Base-by-base conservation (phyloP, 2,888 invertebrate species). In the Acleris cristana region DNA sequence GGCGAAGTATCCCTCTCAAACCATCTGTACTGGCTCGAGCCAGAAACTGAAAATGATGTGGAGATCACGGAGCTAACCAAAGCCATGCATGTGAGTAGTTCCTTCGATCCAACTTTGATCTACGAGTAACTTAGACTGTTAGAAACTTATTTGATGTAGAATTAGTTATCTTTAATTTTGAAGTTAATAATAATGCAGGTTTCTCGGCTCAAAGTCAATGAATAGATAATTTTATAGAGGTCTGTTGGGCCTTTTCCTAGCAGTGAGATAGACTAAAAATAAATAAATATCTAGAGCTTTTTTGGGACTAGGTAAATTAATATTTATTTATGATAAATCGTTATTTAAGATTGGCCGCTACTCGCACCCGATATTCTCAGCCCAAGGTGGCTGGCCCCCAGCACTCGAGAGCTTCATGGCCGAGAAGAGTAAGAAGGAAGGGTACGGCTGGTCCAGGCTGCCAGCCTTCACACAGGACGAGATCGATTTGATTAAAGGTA, bases 31-130 rank as follows among this genome's bases (percentile, higher is more conserved):
- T 94, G 93, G 92, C 88, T 86, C 12, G 90, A 94, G 66, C 90
- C 94, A 0, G 82, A 81, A 34, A 83, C 85, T 0, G 79, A 74
- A 0, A 88, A 88, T 10, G 94, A 95, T 74, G 82, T 86, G n/a
- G 90, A 91, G 58, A 87, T 94, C 1, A 90, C 94, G 0, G 92
- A 94, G 59, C 71, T 88, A 84, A 8, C 34, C 12, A 56, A 51
- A 23, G 66, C 61, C 7, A 30, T 60, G 21, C 12, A 0, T 2
- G 66, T 66, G 48, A 54, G 51, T 55, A 56, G 23, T 18, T 19
- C n/a, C n/a, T 57, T 14, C 14, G 4, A 40, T 40, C 14, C 40
- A 14, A 12, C 14, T 40, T 34, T 2, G 12, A 10, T 26, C 26
- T 26, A 26, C 6, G 26, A 26, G 26, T 26, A 26, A 26, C 6